phyloP scores from a whole-genome alignment of 1,140 invertebrate genomes.

The Eueides isabella region DNA sequence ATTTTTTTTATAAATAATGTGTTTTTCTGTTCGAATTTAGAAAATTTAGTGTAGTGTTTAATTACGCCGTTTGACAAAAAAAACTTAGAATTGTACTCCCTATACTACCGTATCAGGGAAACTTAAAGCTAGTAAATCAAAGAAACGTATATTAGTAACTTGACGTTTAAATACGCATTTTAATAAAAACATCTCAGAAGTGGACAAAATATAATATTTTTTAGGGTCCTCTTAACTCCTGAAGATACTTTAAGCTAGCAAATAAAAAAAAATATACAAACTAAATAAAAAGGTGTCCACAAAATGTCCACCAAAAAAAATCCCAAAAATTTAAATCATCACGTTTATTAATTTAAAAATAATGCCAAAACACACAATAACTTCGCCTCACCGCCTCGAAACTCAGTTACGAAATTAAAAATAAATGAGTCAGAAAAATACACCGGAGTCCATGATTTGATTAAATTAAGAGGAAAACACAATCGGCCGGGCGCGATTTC shows the following conservation, averaged over 20 bases:
- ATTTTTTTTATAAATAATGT: too few species aligned
- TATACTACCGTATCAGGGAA: too few species aligned
- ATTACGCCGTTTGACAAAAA: too few species aligned
- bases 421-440: constrained; percentile 78
- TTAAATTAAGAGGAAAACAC: constrained; percentile 78
- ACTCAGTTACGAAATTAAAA: constrained; percentile 69
- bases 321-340: constrained; percentile 28
- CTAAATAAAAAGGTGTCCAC: background rate
- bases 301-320: background rate
- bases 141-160: too few species aligned
- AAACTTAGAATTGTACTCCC: too few species aligned
- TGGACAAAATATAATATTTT: too few species aligned
- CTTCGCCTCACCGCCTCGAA: constrained; percentile 24
- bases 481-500: constrained; percentile 37
- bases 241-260: background rate
- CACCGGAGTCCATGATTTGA: constrained; percentile 71
- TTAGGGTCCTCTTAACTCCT: too few species aligned
- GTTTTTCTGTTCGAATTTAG: too few species aligned
- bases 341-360: constrained; percentile 46
- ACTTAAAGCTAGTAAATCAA: too few species aligned
- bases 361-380: constrained; percentile 38
- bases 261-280: background rate
- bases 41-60: too few species aligned
- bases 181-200: too few species aligned
- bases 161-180: too few species aligned